A percentile compares a stretch with the other conserved stretches of the same genome.
Conservation (phyloP, 2,888 invertebrate species). For the Tenthredo livida region DNA sequence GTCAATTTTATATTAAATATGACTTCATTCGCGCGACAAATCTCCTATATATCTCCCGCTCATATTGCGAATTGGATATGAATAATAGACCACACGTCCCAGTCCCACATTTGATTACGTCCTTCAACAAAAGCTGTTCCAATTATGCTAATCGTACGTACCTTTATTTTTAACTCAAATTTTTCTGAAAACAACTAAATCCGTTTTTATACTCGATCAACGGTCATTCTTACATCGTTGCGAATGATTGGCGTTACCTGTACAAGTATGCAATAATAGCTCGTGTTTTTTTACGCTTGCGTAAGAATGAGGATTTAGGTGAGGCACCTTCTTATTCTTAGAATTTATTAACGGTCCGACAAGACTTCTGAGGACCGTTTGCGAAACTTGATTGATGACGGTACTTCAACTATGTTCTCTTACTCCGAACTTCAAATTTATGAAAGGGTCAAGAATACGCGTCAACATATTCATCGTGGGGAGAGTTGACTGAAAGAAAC, state of each 20-base stretch:
- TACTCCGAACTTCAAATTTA: neutral
- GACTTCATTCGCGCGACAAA: constrained; percentile 43
- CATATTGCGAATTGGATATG: constrained; percentile 15
- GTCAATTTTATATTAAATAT: constrained; percentile 43
- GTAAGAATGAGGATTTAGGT: neutral
- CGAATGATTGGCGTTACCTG: neutral
- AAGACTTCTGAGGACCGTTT: constrained; percentile 1
- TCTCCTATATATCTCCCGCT: neutral
- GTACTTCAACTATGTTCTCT: neutral
- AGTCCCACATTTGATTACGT: neutral
- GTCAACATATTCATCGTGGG: constrained; percentile 12
- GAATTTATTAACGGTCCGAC: neutral
- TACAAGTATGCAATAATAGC: neutral
- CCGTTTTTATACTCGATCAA: neutral
- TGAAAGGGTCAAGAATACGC: neutral
- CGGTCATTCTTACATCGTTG: neutral
- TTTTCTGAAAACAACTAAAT: neutral
- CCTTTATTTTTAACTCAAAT: constrained; percentile 14
- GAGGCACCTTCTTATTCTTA: neutral
- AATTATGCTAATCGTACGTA: neutral
- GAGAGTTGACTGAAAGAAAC: neutral
- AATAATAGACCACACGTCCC: constrained; percentile 14
- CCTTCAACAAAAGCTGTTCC: neutral
- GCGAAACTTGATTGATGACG: constrained; percentile 1
- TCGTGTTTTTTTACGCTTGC: neutral